phyloP scores from a whole-genome alignment of 2,888 invertebrate genomes.

The Hirtodrosophila cameraria region DNA sequence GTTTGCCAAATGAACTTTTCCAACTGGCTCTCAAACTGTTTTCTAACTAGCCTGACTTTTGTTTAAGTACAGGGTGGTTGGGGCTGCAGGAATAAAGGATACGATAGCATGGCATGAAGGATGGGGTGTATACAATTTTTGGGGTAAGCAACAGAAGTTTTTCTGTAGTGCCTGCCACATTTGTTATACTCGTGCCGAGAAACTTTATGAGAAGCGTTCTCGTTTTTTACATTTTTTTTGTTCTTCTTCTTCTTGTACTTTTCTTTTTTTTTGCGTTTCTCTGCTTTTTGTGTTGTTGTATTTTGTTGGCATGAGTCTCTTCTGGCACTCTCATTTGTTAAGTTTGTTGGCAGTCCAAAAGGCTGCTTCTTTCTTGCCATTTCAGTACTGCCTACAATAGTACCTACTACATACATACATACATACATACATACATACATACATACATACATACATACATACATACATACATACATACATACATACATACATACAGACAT shows the following conservation, averaged over 20 bases:
- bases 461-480: too few relatives aligned
- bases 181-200: conserved; percentile 33
- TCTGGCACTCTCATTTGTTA: conserved; percentile 66
- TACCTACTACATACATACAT: too few relatives aligned
- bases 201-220: conserved; percentile 15
- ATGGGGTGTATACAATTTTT: conserved; percentile 1
- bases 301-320: conserved; percentile 25
- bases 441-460: too few relatives aligned
- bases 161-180: conserved; percentile 45
- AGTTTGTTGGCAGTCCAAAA: conserved; percentile 43
- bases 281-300: conserved; percentile 8
- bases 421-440: too few relatives aligned
- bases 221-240: conserved; percentile 24
- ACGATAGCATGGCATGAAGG: background rate
- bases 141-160: conserved; percentile 40
- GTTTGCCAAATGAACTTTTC: conserved; percentile 63
- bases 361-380: background rate
- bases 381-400: conserved; percentile 25
- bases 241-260: conserved; percentile 5
- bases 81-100: background rate
- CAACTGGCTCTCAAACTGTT: conserved; percentile 43
- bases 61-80: background rate
- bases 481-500: too few relatives aligned
- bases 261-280: background rate
- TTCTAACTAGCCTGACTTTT: conserved; percentile 43